Evolutionary conservation across 2,113 vertebrate genomes (phyloP), one percentile per base, ranked within the genome.

Genomic region (Myrmophylax atrothorax): DNA sequence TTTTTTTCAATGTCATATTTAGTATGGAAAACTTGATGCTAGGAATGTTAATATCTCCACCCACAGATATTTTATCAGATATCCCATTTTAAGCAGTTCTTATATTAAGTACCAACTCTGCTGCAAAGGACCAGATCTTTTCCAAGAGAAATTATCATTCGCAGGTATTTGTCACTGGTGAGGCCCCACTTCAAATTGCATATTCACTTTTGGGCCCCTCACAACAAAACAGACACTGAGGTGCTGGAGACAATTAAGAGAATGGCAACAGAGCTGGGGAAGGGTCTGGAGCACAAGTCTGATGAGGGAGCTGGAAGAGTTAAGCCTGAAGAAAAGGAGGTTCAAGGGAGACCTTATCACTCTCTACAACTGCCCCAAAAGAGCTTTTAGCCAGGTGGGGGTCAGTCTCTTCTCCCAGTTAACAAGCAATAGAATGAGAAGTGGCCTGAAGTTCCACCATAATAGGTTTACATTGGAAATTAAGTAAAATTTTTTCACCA

Each of bases 251-350:
- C 3, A 9, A 26, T 16, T 37, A 44, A 37, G 50, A 35, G 25
- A 26, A 42, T 14, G 18, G 3, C 17, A 72, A 4, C 1, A 4
- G 19, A 49, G 19, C 24, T 15, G 14, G 25, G 7, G 59, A 18
- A 42, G 25, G n/a, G 13, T 35, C 31, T 73, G 67, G 42, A 66
- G 24, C 20, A 31, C 58, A 22, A 5, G 6, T 26, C 14, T 37
- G 35, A 26, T 2, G 3, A 2, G 6, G 11, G 7, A 40, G 7
- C 13, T 72, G 66, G 24, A 22, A 8, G 0, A 53, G 19, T 13
- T 31, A 17, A 56, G 19, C 25, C 10, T 49, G 75, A 25, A 47
- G n/a, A 55, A 56, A 22, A 55, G 20, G 20, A 56, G 31, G n/a
- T 24, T 72, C 35, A 35, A 17, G 24, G n/a, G 35, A 18, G 20